A percentile compares a stretch with the other conserved stretches of the same genome.
These are phyloP conservation scores for Corticium candelabrum DNA, from an alignment of 37 sponge, comb jelly and placozoan species.

Conservation along the genomic window DNA sequence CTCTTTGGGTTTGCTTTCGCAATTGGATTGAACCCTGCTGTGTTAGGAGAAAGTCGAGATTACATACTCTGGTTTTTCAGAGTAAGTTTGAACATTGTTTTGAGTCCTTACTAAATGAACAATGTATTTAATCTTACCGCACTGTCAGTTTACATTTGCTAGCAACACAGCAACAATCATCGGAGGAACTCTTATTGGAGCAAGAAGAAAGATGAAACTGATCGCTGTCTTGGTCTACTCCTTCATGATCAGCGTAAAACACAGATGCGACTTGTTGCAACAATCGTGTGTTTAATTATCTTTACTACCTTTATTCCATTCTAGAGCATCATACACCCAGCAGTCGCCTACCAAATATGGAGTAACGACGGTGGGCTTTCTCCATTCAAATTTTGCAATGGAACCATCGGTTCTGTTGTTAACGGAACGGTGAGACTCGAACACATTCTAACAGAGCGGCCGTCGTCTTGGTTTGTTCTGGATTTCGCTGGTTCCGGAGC, in stretches of 20 bases:
- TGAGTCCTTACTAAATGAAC: too few relatives aligned
- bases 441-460: not conserved
- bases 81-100: too few relatives aligned
- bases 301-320: not conserved
- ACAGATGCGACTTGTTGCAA: too few relatives aligned
- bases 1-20: conserved; percentile 81
- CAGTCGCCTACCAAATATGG: not conserved
- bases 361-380: not conserved
- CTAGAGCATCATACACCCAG: conserved; percentile 15
- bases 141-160: conserved; percentile 78
- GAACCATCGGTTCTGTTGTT: not conserved
- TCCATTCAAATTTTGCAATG: not conserved
- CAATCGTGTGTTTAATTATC: too few relatives aligned
- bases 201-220: conserved; percentile 45
- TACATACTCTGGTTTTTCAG: not conserved
- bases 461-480: not conserved
- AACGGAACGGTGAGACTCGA: not conserved
- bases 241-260: conserved; percentile 72
- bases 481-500: conserved; percentile 6
- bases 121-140: too few relatives aligned
- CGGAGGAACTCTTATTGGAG: conserved; percentile 68
- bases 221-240: conserved; percentile 78
- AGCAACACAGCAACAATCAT: conserved; percentile 86
- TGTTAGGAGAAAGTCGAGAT: not conserved
- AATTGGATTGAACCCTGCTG: not conserved